phyloP scores from a whole-genome alignment of 2,888 invertebrate species.

The Bruchidius siliquastri region DNA sequence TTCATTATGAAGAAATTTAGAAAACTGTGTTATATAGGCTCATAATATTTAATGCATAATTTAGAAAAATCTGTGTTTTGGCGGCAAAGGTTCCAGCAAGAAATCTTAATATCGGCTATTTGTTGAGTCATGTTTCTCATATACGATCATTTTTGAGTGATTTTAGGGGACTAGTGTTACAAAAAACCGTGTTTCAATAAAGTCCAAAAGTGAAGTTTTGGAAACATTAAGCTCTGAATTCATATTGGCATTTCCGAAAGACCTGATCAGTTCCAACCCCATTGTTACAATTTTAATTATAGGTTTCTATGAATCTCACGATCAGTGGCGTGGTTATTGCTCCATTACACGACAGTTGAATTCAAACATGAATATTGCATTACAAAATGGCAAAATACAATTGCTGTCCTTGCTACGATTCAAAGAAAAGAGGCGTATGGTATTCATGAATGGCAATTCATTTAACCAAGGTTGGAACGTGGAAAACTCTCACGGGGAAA shows the following conservation, averaged over 20 bases:
- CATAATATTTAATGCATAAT: no score
- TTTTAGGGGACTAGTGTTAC: no score
- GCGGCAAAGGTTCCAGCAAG: no score
- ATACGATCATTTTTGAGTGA: no score
- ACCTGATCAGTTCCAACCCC: background rate
- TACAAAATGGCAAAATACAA: background rate
- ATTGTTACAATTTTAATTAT: background rate
- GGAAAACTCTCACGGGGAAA: background rate
- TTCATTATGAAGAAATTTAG: no score
- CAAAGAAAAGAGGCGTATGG: background rate
- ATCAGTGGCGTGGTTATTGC: background rate
- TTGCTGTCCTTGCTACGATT: background rate
- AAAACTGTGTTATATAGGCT: no score
- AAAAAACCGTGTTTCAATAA: no score
- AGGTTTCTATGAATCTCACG: background rate
- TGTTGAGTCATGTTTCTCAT: no score
- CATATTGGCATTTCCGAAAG: background rate
- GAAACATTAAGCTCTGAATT: no score
- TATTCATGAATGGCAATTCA: constrained; percentile 5
- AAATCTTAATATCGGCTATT: no score
- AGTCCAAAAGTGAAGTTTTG: no score
- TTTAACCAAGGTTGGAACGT: constrained; percentile 5
- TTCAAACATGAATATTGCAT: background rate
- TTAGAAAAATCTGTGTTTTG: no score
- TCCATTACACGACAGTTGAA: background rate